phyloP scores from a whole-genome alignment of 92 coral and sea anemone genomes.

The Palythoa caribaeorum region DNA sequence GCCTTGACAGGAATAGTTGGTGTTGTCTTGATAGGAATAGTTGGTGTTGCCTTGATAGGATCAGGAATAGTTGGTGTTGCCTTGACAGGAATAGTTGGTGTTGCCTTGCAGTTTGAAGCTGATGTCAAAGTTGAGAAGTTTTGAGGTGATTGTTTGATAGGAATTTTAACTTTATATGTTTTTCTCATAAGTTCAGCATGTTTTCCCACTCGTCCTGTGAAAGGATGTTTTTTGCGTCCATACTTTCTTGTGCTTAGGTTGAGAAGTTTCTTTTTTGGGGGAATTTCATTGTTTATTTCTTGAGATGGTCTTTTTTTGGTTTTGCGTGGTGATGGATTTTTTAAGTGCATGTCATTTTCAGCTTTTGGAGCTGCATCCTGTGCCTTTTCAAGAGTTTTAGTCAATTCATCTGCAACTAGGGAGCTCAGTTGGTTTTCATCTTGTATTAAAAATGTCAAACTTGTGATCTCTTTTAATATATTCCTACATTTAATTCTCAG shows the following conservation, averaged over 20 bases:
- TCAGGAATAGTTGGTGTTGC: too few relatives aligned
- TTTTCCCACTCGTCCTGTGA: constrained; percentile 8
- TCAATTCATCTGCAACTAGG: background rate
- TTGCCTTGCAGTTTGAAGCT: too few relatives aligned
- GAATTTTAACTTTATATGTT: background rate
- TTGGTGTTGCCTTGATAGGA: too few relatives aligned
- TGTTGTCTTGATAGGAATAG: too few relatives aligned
- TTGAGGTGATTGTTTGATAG: background rate
- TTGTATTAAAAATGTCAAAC: constrained; percentile 6
- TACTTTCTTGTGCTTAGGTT: constrained; percentile 19
- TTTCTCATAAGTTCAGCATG: constrained; percentile 13
- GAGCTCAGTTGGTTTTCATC: constrained; percentile 1
- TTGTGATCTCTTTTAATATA: background rate
- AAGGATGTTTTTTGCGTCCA: constrained; percentile 47
- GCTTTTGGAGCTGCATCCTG: background rate
- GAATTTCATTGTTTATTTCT: background rate
- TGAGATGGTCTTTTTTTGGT: background rate
- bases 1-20: too few relatives aligned
- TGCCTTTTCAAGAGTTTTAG: background rate
- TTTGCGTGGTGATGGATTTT: background rate
- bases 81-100: too few relatives aligned
- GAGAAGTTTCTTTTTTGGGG: background rate
- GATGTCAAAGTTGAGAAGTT: too few relatives aligned
- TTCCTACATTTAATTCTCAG: background rate
- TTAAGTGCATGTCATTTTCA: background rate